Percentiles rank a stretch among this genome's conserved stretches.
phyloP scores from a whole-genome alignment of 2,113 vertebrate genomes.

The Hypocryptadius cinnamomeus region DNA sequence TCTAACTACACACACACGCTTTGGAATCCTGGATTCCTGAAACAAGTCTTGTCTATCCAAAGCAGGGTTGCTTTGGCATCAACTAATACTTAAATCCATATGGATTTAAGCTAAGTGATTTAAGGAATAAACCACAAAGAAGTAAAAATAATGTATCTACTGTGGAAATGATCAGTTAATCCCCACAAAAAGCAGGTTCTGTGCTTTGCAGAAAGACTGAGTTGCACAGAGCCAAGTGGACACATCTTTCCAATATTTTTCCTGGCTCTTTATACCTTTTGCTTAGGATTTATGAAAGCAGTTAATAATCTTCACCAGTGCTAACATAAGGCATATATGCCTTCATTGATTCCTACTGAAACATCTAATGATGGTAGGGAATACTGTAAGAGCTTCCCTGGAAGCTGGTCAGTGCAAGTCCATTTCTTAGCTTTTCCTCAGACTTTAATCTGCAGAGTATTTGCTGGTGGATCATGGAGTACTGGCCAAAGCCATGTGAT shows the following conservation, averaged over 20 bases:
- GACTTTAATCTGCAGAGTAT: neutral
- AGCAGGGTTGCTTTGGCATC: neutral
- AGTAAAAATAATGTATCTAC: neutral
- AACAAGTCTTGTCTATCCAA: neutral
- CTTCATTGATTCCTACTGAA: neutral
- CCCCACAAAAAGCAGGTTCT: neutral
- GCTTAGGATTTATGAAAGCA: neutral
- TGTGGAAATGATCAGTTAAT: neutral
- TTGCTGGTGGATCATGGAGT: neutral
- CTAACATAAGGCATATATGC: neutral
- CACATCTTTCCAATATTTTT: slow-evolving; percentile 11
- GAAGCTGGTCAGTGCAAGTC: neutral
- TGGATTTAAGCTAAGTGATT: neutral
- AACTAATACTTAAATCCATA: neutral
- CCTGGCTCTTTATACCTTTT: neutral
- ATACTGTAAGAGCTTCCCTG: neutral
- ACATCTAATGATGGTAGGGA: neutral
- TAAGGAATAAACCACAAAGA: neutral
- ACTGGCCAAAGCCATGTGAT: neutral
- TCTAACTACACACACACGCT: neutral
- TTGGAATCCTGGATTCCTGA: neutral
- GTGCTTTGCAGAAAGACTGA: neutral
- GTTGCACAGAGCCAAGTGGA: neutral
- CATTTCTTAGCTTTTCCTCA: neutral
- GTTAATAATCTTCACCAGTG: neutral